Evolutionary conservation across 1,140 invertebrate species (phyloP).

Genomic region (Drosophila lacteicornis): DNA sequence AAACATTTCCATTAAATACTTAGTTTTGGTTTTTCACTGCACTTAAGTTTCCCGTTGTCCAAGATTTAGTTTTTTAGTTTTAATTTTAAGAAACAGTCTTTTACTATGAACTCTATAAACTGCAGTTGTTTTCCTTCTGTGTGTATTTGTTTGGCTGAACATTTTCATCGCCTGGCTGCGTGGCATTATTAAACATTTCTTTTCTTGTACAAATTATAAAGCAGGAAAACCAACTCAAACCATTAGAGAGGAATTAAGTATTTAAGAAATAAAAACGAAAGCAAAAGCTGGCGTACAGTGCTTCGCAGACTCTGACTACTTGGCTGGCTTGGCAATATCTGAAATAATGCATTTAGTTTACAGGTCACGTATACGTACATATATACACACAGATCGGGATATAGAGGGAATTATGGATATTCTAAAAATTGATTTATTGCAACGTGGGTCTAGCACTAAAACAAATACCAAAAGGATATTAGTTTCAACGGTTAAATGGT

Average conservation of each 20-base stretch:
- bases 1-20: constrained; percentile 45
- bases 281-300: constrained; percentile 39
- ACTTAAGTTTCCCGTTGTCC: constrained; percentile 35
- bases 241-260: constrained; percentile 9
- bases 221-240: constrained; percentile 11
- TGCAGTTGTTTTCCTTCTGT: constrained; percentile 34
- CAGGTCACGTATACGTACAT: constrained; percentile 12
- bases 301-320: constrained; percentile 60
- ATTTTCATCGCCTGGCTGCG: constrained; percentile 16
- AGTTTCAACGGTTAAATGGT: background rate
- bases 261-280: constrained; percentile 16
- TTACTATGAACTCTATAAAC: constrained; percentile 83
- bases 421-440: background rate
- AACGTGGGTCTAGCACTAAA: no score
- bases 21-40: constrained; percentile 18
- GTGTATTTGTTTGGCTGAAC: constrained; percentile 11
- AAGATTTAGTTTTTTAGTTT: constrained; percentile 69
- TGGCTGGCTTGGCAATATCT: constrained; percentile 78
- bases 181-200: constrained; percentile 7
- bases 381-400: constrained; percentile 23
- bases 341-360: constrained; percentile 68
- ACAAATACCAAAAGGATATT: background rate
- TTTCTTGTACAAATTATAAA: constrained; percentile 14
- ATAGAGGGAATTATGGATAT: background rate
- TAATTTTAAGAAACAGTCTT: constrained; percentile 81